Base-by-base conservation (phyloP, 2,888 invertebrate species). In the Drosophila siamana region DNA sequence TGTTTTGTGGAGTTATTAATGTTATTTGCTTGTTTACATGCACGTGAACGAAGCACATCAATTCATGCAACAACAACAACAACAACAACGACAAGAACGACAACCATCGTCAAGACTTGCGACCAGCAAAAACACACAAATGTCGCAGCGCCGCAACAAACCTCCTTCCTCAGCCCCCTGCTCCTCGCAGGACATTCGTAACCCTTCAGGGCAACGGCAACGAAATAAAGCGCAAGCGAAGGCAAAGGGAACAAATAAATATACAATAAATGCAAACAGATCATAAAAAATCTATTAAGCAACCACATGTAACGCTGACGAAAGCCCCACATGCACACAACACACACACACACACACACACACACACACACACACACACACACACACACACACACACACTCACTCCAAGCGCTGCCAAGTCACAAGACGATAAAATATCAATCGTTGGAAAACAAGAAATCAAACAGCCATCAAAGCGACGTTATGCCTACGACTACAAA, bases 401-500 rank as follows among this genome's bases (percentile, higher is more conserved):
- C 46, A 40, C 43, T 26, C 52, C 46, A 47, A 4, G 6, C 64
- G 62, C 44, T 69, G 15, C 51, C 55, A 77, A 74, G 83, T 68
- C 85, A 55, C 55, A 77, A 74, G 83, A 69, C 85, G 73, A 82
- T 76, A 85, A 90, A 87, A 80, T 87, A 89, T 90, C 89, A 90
- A 88, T 90, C 88, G 90, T 63, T 85, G 88, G 74, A 81, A 81
- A 79, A 86, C 86, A 88, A 76, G 84, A 86, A 90, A 89, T 80
- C 89, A 88, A 90, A 88, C 85, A 89, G 80, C 88, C 89, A 89
- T 89, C 90, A 89, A 89, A 89, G 80, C 90, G 76, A 72, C 90
- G 82, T 87, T 88, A 88, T 79, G 77, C 68, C 75, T 65, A 76
- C 70, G 66, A 69, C 66, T 52, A 60, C 22, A 51, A 68, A 61